Percentiles rank a stretch among this genome's conserved stretches.
These are phyloP conservation scores for Phrynocephalus vlangalii DNA, from an alignment of 2,797 vertebrate species.

Conservation along the genomic window DNA sequence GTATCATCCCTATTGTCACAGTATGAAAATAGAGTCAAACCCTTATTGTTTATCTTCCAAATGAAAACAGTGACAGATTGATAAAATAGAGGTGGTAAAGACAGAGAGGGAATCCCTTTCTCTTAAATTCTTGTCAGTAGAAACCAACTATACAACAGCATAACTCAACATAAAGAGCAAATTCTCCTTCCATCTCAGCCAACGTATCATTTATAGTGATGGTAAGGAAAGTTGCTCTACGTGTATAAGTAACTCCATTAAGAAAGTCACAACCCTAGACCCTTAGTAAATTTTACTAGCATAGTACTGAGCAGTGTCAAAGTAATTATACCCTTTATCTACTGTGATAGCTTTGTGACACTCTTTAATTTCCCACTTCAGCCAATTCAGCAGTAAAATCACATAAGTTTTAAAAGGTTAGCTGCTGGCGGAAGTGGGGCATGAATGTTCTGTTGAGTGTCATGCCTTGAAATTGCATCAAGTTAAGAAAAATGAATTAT, in stretches of 20 bases:
- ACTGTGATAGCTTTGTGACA: slow-evolving; percentile 68
- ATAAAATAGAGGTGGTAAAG: slow-evolving; percentile 9
- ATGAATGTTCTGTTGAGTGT: slow-evolving; percentile 68
- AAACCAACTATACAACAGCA: slow-evolving; percentile 50
- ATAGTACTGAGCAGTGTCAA: slow-evolving; percentile 71
- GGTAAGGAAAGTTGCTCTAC: slow-evolving; percentile 66
- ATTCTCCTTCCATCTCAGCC: slow-evolving; percentile 61
- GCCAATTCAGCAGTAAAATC: slow-evolving; percentile 76
- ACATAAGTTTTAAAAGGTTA: slow-evolving; percentile 72
- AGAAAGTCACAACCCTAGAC: slow-evolving; percentile 71
- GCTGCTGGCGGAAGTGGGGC: slow-evolving; percentile 51
- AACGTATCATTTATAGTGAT: slow-evolving; percentile 75
- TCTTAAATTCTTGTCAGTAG: slow-evolving; percentile 53
- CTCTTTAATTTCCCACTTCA: slow-evolving; percentile 77
- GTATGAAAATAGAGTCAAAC: slow-evolving; percentile 20
- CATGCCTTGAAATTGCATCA: slow-evolving; percentile 61
- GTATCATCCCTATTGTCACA: too few species aligned
- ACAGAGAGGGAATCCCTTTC: neutral
- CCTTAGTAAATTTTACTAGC: slow-evolving; percentile 75
- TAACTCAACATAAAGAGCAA: slow-evolving; percentile 60
- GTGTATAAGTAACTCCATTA: slow-evolving; percentile 78
- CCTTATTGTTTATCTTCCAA: slow-evolving; percentile 19
- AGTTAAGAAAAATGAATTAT: slow-evolving; percentile 70
- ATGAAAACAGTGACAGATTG: slow-evolving; percentile 35
- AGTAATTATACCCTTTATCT: slow-evolving; percentile 77